Evolutionary conservation across 2,113 vertebrate genomes (phyloP).

Genomic region (Halcyon malimbica): DNA sequence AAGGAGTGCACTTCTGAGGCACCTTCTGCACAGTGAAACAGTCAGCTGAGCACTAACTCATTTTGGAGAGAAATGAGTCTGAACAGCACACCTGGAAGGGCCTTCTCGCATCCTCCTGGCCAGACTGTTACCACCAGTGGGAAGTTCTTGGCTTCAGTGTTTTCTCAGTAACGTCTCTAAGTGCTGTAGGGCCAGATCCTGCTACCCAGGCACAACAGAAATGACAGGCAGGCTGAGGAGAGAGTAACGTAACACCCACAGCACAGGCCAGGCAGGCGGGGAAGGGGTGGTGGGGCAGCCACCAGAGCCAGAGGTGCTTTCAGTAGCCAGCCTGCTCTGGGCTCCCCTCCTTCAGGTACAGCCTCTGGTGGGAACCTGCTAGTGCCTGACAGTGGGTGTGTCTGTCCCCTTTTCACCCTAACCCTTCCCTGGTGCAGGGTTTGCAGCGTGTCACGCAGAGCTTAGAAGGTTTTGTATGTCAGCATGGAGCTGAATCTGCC

Average conservation of each 20-base stretch:
- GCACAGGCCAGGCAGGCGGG: background rate
- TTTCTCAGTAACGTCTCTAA: background rate
- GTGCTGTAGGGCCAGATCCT: background rate
- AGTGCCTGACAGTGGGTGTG: background rate
- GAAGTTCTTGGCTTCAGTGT: background rate
- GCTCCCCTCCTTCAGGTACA: background rate
- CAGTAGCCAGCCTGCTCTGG: too few species aligned
- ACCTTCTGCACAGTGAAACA: background rate
- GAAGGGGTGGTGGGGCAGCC: rapidly evolving
- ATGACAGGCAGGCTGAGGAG: background rate
- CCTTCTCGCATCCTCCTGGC: background rate
- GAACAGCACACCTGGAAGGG: background rate
- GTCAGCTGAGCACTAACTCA: background rate
- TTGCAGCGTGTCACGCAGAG: rapidly evolving
- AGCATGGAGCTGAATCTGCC: background rate
- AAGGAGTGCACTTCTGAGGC: background rate
- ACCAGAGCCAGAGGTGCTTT: background rate
- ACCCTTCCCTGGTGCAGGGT: background rate
- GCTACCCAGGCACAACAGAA: background rate
- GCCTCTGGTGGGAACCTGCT: background rate
- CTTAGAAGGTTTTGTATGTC: background rate
- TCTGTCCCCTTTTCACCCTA: background rate
- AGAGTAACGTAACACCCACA: background rate
- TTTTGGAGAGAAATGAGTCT: background rate
- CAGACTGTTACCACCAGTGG: background rate